Percentiles rank a stretch among this genome's conserved stretches.
Evolutionary conservation across 2,113 vertebrate genomes (phyloP).

Genomic region (Pelvicachromis taeniatus): DNA sequence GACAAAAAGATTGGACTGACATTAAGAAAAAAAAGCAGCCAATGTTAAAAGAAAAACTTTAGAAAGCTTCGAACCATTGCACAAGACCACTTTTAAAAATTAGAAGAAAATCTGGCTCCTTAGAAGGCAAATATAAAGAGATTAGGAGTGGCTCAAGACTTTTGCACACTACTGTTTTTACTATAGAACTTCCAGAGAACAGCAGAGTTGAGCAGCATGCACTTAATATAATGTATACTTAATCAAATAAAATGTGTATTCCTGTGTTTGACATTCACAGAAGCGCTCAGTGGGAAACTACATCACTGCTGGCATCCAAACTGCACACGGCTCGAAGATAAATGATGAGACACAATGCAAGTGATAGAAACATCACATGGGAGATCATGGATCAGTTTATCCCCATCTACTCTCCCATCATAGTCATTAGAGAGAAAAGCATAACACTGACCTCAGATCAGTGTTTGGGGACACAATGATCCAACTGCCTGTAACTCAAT

Average conservation of each 20-base stretch:
- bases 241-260: slow-evolving; percentile 22
- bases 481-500: slow-evolving; percentile 66
- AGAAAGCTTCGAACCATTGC: neutral
- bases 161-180: neutral
- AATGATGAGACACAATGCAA: neutral
- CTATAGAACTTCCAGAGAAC: slow-evolving; percentile 4
- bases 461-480: slow-evolving; percentile 53
- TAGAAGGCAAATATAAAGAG: neutral
- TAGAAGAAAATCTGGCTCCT: neutral
- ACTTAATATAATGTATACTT: neutral
- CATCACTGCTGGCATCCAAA: slow-evolving; percentile 8
- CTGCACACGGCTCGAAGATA: neutral
- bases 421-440: slow-evolving; percentile 39
- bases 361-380: slow-evolving; percentile 1
- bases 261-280: neutral
- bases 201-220: neutral
- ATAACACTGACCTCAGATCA: slow-evolving; percentile 56
- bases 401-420: slow-evolving; percentile 16
- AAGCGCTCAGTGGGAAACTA: neutral
- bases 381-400: slow-evolving; percentile 39
- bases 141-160: neutral
- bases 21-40: neutral
- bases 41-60: neutral
- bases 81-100: neutral
- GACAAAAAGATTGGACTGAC: neutral